Evolutionary conservation across 2,888 invertebrate species (phyloP), one percentile per base, ranked within the genome.

Genomic region (Erebia aethiops): DNA sequence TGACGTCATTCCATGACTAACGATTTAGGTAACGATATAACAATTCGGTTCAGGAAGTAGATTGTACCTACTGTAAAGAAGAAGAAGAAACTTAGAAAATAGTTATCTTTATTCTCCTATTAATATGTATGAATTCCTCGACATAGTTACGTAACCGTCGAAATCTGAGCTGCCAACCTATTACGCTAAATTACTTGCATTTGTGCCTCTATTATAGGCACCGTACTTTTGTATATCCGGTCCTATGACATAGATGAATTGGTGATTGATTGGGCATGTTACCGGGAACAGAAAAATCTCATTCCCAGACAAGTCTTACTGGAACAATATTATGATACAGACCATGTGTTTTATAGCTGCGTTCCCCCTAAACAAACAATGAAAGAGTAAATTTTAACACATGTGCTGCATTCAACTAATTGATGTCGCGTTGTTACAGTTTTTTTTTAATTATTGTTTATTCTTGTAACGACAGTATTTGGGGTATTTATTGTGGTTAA

Each of bases 221-320:
- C 26, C 2, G 35, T 35, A 35, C 35, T 7, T 35, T 35, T 35
- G 35, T 35, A 10, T 21, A 7, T 58, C 2, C 8, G 61, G 49
- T 13, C 8, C 14, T 41, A 51, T 35, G 49, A 35, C 46, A 64
- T 64, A 49, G 58, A 62, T 49, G 41, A 56, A 62, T 52, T 52
- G 67, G 51, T 72, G 71, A 74, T 71, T 67, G 70, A 64, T 68
- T 64, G 65, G 58, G 8, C 14, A 7, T 62, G 51, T 61, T 72
- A 73, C 72, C 71, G 63, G 63, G 56, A 75, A 77, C 75, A 80
- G 68, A 78, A 77, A 79, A 80, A 79, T 75, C 74, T 74, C 58
- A 79, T 85, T 86, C 84, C 80, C 85, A 83, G 77, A 78, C 71
- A 67, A 76, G 77, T 78, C 78, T 78, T 72, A 73, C 68, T 78